Evolutionary conservation across 1,140 invertebrate genomes (phyloP), one percentile per base, ranked within the genome.

Genomic region (Monochamus saltuarius): DNA sequence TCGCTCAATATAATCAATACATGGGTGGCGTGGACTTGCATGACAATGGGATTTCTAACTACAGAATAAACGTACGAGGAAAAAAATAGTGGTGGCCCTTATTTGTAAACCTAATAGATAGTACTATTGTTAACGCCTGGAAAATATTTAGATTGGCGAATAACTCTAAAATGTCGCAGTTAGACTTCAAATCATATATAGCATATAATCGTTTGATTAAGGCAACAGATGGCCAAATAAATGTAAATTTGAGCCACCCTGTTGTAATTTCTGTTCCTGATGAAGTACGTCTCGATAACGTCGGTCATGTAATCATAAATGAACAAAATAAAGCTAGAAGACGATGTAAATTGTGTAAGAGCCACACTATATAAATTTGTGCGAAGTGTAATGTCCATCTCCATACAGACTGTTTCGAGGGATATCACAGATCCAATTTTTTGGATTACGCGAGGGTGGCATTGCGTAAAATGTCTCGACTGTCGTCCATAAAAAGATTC

Each of bases 21-120:
- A 71, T 72, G 68, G 65, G 64, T 46, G 58, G 67, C 6, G 68
- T 70, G 14, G 61, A 72, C 59, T 54, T 66, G 29, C 69, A 68
- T 58, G 72, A 70, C 59, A 66, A 66, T 57, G 63, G 53, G 29
- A 51, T 72, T 35, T 61, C 59, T n/a, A 67, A 74, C 38, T 72
- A 73, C 42, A 53, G 66, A 56, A 67, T 65, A 35, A 54, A 50
- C 16, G 54, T 73, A 47, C 36, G 54, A 54, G 63, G 39, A 72
- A 74, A 61, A 14, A 73, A 74, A 61, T 70, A 69, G 69, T 73
- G 69, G 66, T 73, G 66, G 66, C 65, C 61, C 8, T 39, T 72
- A 11, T 72, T 73, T 60, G 54, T 56, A 38, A 65, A 67, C 42
- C 45, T 50, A 29, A 40, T 72, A 45, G 59, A 71, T 56, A 68